Conservation (phyloP, 2,113 vertebrate species). For the Dipodomys merriami region DNA sequence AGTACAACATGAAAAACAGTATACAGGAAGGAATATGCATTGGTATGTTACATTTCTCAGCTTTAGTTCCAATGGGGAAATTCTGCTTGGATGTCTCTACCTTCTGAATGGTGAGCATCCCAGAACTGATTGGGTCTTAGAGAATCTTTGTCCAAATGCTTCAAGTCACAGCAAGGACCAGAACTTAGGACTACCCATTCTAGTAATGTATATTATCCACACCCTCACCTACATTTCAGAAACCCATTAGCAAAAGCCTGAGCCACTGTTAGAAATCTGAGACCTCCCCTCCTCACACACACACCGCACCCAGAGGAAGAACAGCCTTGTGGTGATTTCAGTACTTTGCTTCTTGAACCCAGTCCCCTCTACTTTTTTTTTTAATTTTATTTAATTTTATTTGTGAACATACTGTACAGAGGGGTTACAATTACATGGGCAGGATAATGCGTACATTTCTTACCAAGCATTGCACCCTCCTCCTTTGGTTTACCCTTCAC, state of each 20-base stretch:
- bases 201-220: fast-evolving
- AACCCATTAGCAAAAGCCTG: not conserved
- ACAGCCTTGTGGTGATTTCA: not conserved
- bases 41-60: slow-evolving; percentile 26
- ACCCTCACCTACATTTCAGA: not conserved
- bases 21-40: not conserved
- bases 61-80: not conserved
- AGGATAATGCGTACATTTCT: too few species aligned
- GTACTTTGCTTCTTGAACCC: not conserved
- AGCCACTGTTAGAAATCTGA: too few species aligned
- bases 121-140: not conserved
- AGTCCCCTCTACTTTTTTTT: not conserved
- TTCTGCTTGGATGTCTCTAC: not conserved
- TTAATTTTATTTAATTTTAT: too few species aligned
- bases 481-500: too few species aligned
- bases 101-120: not conserved
- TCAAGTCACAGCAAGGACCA: not conserved
- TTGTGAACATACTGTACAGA: too few species aligned
- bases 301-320: not conserved
- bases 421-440: too few species aligned
- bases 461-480: too few species aligned
- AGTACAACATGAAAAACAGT: slow-evolving; percentile 13
- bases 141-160: not conserved
- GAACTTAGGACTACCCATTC: not conserved
- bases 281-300: too few species aligned